These are phyloP conservation scores for Ophioninae sp. DNA, from an alignment of 2,888 invertebrate species.

Conservation along the genomic window DNA sequence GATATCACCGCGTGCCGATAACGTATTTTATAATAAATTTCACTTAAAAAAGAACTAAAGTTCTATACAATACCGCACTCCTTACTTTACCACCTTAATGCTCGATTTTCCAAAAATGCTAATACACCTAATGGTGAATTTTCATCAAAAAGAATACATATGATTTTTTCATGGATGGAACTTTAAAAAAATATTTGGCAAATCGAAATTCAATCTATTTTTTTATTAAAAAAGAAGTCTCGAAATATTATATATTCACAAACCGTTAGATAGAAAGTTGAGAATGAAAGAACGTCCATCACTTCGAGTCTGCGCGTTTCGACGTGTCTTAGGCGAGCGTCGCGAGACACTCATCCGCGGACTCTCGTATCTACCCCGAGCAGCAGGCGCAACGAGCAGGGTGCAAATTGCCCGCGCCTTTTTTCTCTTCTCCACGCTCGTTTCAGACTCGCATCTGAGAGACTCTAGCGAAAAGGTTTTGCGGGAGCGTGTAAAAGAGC, in stretches of 20 bases:
- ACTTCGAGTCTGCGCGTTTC: neutral
- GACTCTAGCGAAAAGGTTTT: slow-evolving; percentile 29
- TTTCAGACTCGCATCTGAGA: slow-evolving; percentile 16
- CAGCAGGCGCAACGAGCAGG: slow-evolving; percentile 28
- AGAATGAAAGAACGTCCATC: slow-evolving; percentile 23
- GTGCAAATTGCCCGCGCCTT: slow-evolving; percentile 19
- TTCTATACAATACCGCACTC: too few relatives aligned
- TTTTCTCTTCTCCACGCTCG: slow-evolving; percentile 2
- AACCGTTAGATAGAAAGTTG: neutral
- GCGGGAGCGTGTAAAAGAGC: slow-evolving; percentile 15
- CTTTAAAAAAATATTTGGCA: too few relatives aligned
- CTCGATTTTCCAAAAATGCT: too few relatives aligned
- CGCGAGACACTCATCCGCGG: slow-evolving; percentile 49
- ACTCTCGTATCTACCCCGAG: slow-evolving; percentile 46
- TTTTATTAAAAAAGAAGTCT: too few relatives aligned
- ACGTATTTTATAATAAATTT: too few relatives aligned
- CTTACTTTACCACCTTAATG: too few relatives aligned
- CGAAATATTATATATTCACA: neutral
- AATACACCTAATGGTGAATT: too few relatives aligned
- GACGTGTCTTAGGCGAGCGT: slow-evolving; percentile 24
- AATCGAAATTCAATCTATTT: too few relatives aligned
- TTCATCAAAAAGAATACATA: too few relatives aligned
- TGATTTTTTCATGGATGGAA: too few relatives aligned
- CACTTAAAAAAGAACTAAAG: too few relatives aligned
- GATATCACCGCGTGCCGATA: too few relatives aligned